A percentile compares a stretch with the other conserved stretches of the same genome.
Conservation (phyloP, 2,888 invertebrate genomes). For the Acrobeloides nanus region DNA sequence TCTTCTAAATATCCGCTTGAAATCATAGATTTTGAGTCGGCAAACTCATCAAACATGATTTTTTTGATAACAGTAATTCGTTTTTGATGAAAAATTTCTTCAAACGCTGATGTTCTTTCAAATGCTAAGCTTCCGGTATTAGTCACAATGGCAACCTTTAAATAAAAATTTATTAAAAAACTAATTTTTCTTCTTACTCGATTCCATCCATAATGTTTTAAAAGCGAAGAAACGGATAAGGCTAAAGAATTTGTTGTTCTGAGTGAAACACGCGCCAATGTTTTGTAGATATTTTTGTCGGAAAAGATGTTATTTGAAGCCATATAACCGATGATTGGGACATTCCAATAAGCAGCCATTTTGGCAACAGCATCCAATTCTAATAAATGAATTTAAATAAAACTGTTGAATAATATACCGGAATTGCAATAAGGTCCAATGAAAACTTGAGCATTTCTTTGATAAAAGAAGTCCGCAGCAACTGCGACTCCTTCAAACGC, state of each 20-base stretch:
- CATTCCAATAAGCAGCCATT: slow-evolving; percentile 51
- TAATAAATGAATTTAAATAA: slow-evolving; percentile 7
- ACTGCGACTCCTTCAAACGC: slow-evolving; percentile 49
- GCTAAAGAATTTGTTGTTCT: slow-evolving; percentile 51
- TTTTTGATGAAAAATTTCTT: slow-evolving; percentile 46
- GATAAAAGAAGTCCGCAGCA: slow-evolving; percentile 51
- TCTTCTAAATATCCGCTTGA: slow-evolving; percentile 41
- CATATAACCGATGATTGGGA: slow-evolving; percentile 52
- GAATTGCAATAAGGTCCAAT: slow-evolving; percentile 52
- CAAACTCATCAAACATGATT: slow-evolving; percentile 45
- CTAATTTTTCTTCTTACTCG: too few species aligned
- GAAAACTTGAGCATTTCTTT: slow-evolving; percentile 48
- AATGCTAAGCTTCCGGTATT: slow-evolving; percentile 47
- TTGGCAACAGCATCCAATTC: slow-evolving; percentile 52
- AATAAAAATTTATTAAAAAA: too few species aligned
- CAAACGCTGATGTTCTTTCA: slow-evolving; percentile 43
- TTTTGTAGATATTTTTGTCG: slow-evolving; percentile 49
- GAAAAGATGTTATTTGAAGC: slow-evolving; percentile 47
- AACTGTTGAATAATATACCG: slow-evolving; percentile 23
- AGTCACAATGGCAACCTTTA: slow-evolving; percentile 46
- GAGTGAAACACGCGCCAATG: slow-evolving; percentile 46
- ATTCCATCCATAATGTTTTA: slow-evolving; percentile 48
- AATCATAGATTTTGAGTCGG: slow-evolving; percentile 36
- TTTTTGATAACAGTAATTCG: slow-evolving; percentile 38
- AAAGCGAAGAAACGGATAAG: slow-evolving; percentile 37